phyloP scores from a whole-genome alignment of 2,888 invertebrate species.

The Charanyca ferruginea region DNA sequence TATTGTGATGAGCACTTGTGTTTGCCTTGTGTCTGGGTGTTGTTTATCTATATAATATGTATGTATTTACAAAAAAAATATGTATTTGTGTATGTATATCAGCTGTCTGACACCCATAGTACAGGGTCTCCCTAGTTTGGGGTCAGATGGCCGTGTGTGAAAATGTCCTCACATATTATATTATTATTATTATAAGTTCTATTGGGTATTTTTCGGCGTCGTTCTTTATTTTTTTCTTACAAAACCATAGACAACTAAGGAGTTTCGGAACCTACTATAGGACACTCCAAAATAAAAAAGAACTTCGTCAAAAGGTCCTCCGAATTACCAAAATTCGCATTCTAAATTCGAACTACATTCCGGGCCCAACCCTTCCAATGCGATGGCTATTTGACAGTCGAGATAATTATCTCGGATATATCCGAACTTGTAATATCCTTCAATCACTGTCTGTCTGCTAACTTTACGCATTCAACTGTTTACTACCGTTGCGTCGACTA shows the following conservation, averaged over 20 bases:
- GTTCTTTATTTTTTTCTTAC: not conserved
- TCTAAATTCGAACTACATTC: constrained; percentile 27
- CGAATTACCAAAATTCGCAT: constrained; percentile 20
- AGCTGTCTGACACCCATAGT: too few species aligned
- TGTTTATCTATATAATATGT: too few species aligned
- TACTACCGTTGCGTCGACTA: constrained; percentile 58
- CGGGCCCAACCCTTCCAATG: constrained; percentile 42
- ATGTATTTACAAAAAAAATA: too few species aligned
- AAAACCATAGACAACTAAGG: not conserved
- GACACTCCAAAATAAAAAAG: not conserved
- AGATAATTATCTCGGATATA: constrained; percentile 49
- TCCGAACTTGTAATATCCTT: constrained; percentile 52
- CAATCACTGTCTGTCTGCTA: constrained; percentile 67
- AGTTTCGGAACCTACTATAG: not conserved
- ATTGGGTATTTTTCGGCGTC: not conserved
- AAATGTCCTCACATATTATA: too few species aligned
- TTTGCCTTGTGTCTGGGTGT: too few species aligned
- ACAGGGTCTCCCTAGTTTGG: too few species aligned
- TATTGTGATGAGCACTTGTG: too few species aligned
- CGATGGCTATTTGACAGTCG: constrained; percentile 37
- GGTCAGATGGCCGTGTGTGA: too few species aligned
- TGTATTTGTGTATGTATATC: too few species aligned
- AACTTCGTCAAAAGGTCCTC: not conserved
- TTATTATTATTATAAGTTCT: too few species aligned
- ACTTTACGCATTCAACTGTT: constrained; percentile 72